Base-by-base conservation (phyloP, 2,888 invertebrate genomes). In the Mamestra brassicae region DNA sequence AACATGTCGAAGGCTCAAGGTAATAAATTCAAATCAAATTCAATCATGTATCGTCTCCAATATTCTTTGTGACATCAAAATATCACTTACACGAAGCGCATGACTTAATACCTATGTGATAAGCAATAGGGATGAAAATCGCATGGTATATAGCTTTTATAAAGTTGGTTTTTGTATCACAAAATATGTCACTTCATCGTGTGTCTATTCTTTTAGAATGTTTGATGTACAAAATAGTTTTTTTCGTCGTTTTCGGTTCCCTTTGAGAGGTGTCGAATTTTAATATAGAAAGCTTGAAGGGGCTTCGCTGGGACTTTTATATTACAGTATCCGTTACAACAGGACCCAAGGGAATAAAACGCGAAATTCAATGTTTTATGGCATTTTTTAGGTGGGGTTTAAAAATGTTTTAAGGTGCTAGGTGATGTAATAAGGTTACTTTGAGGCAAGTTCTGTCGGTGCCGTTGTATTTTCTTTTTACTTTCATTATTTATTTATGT, bases 11-110 rank as follows among this genome's bases (percentile, higher is more conserved):
- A 83, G 74, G 75, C 74, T 73, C 64, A 63, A 81, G 63, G 81
- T 86, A 88, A 85, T 86, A 86, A 85, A 87, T 87, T 87, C 86
- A 83, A 88, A 87, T 87, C 81, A 86, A 85, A 88, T 88, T 87
- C 87, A 88, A 85, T 84, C 86, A 78, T 71, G 34, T 76, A 83
- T 83, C 86, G 52, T 34, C 80, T 73, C n/a, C 84, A 86, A 84
- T 85, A 85, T 88, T 83, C 78, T 66, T 79, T 88, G 74, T 87
- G 83, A 85, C 83, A 77, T 76, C 69, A 64, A 80, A 67, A 79
- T 85, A 81, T 78, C 72, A 62, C 57, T 77, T 52, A 50, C 50
- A 60, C 58, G 17, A 65, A 69, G 38, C 67, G 38, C 61, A 60
- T 55, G 4, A 17, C 38, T 10, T 68, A 15, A 15, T 10, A 63